Evolutionary conservation across 2,113 vertebrate species (phyloP).

Genomic region (Oncorhynchus tshawytscha): DNA sequence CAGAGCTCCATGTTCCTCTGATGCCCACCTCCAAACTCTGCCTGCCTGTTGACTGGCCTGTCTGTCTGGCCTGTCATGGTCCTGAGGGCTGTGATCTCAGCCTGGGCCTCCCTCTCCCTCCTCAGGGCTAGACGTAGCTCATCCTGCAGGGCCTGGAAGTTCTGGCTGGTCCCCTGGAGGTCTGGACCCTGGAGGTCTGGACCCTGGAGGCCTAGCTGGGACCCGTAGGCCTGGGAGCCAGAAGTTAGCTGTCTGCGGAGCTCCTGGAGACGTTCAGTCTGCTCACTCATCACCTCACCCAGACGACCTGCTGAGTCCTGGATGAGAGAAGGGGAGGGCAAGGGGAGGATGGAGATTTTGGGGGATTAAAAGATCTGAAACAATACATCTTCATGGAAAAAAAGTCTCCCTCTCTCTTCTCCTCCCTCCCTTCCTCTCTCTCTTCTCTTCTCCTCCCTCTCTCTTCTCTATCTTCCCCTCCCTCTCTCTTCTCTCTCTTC

Average conservation of each 20-base stretch:
- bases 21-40: constrained; percentile 91
- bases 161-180: constrained; percentile 21
- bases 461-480: too few species aligned
- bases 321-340: not conserved
- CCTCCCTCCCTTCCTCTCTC: not conserved
- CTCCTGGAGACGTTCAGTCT: constrained; percentile 76
- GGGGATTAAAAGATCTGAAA: not conserved
- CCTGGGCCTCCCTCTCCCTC: constrained; percentile 83
- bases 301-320: constrained; percentile 79
- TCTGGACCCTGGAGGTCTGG: not conserved
- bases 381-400: not conserved
- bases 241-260: constrained; percentile 76
- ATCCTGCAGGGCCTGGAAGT: constrained; percentile 75
- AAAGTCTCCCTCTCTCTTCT: not conserved
- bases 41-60: constrained; percentile 62
- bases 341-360: not conserved
- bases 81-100: constrained; percentile 79
- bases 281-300: constrained; percentile 77
- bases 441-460: not conserved
- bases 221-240: constrained; percentile 14
- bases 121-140: constrained; percentile 80
- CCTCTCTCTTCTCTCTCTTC: too few species aligned
- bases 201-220: not conserved
- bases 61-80: constrained; percentile 69
- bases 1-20: constrained; percentile 80